These are phyloP conservation scores for Aldrovandia affinis DNA, from an alignment of 2,797 vertebrate genomes.

Conservation along the genomic window DNA sequence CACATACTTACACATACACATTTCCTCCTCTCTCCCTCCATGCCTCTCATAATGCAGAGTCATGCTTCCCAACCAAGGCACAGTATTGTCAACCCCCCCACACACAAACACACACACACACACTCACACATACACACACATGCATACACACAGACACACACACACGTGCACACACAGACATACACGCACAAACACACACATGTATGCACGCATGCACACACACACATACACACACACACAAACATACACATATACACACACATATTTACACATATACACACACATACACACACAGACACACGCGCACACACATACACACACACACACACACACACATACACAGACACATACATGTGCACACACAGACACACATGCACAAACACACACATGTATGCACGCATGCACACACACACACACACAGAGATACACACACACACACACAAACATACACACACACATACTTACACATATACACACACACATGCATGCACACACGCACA, in stretches of 20 bases:
- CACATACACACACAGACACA: conserved; percentile 30
- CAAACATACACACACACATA: background rate
- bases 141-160: background rate
- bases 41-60: background rate
- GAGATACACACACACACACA: background rate
- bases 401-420: background rate
- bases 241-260: too few species aligned
- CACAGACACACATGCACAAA: too few species aligned
- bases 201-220: background rate
- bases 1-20: background rate
- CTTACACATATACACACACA: background rate
- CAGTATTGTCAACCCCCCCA: background rate
- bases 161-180: background rate
- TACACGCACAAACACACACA: background rate
- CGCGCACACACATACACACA: conserved; percentile 1
- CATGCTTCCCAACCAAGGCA: background rate
- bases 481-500: background rate
- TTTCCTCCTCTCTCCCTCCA: background rate
- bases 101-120: background rate
- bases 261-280: conserved; percentile 15
- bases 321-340: background rate
- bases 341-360: background rate
- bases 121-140: background rate
- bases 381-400: too few species aligned
- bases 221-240: background rate